Base-by-base conservation (phyloP, 2,888 invertebrate genomes). In the Tipula confusa region DNA sequence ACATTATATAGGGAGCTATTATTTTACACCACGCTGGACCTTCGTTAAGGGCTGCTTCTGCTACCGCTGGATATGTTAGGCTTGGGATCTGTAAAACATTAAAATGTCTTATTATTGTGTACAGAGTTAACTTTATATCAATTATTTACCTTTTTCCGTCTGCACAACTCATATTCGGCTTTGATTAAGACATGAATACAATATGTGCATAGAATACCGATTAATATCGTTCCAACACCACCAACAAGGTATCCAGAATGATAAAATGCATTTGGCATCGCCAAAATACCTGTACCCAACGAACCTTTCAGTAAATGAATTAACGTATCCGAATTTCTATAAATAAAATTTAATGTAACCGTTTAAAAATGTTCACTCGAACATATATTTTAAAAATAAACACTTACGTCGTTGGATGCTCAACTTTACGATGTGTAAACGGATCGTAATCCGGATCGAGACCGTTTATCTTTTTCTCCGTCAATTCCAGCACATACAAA, bases 301-400 rank as follows among this genome's bases (percentile, higher is more conserved):
- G 97, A 96, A 36, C 97, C 98, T 89, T 98, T 98, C 83, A 98
- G 91, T 87, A 98, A 90, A 89, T 98, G 97, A 87, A 96, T 94
- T 87, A 98, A 92, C 0, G 97, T 96, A 87, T 97, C 96, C 85
- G 92, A 88, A 88, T 97, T 96, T 84, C 97, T 97, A 90, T 28
- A 33, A 15, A 84, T 4, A 83, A 79, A 64, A 64, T n/a, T n/a
- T n/a, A n/a, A n/a, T n/a, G n/a, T n/a, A 80, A 15, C 13, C 2
- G 33, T 64, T 31, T 28, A 64, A 1, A 15, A 80, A 15, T 11
- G 13, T 29, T 29, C 7, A n/a, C 15, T 24, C n/a, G n/a, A 15
- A 79, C 82, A 79, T n/a, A 33, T 1, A 80, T 11, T 80, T 80
- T 80, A 24, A 24, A 36, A 11, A 1, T 15, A 28, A 15, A 48